Base-by-base conservation (phyloP, 2,113 vertebrate species). In the Eptesicus fuscus region DNA sequence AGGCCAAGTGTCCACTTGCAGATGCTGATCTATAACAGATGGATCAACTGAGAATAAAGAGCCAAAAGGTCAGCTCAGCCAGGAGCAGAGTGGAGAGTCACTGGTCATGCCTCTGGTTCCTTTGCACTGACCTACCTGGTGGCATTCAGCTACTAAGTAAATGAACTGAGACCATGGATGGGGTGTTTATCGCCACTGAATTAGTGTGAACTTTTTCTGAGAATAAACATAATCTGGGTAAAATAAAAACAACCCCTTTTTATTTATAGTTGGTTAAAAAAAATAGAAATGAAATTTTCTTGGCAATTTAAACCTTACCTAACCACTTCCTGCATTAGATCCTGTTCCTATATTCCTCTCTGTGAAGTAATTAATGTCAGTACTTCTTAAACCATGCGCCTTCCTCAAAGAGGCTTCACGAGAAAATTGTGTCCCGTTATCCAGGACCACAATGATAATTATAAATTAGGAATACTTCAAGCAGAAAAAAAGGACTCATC, bases 381-480 rank as follows among this genome's bases (percentile, higher is more conserved):
- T 63, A 47, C 8, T 35, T 83, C 35, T 56, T 71, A 95, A 87
- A 80, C 9, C 7, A n/a, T 0, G 7, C 6, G 17, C 71, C 47
- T 95, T 76, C 77, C 88, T 76, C 74, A 87, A 30, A 89, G 22
- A 83, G 59, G 20, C 37, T 76, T 95, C 51, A n/a, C 9, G 77
- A 90, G 40, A n/a, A 94, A 92, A 93, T 91, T 70, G 44, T 65
- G 25, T 93, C 86, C 37, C 30, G 37, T 85, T 95, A 74, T 63
- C 49, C 49, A 90, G 70, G 25, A 86, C 67, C 49, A 76, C 30
- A 80, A 4, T 61, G 32, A 83, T 90, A 93, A 93, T 90, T 95
- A 90, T 83, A 85, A 95, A 92, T 96, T 94, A 90, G 73, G n/a
- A 96, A 35, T 79, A 67, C 53, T 97, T 92, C 83, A 95, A 30